These are phyloP conservation scores for Sarcophaga caerulescens DNA, from an alignment of 2,888 invertebrate species.

Conservation along the genomic window DNA sequence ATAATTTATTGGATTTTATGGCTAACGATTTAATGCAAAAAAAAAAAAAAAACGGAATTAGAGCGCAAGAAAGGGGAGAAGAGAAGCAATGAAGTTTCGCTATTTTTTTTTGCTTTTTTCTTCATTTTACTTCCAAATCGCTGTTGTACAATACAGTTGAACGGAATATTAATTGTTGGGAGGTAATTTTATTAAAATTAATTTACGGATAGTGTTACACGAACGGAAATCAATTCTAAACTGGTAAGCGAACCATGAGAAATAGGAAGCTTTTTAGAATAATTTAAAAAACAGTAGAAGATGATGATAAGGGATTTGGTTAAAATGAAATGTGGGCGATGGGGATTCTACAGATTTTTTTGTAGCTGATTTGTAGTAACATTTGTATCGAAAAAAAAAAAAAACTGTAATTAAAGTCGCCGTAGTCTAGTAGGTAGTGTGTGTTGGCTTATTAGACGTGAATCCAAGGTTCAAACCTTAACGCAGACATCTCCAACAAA, in stretches of 20 bases:
- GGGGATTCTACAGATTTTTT: too few relatives aligned
- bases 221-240: constrained; percentile 15
- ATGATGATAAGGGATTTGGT: too few relatives aligned
- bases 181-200: constrained; percentile 57
- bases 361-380: too few relatives aligned
- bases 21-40: constrained; percentile 45
- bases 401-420: too few relatives aligned
- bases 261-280: constrained; percentile 27
- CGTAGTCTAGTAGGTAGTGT: too few relatives aligned
- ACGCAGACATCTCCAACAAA: too few relatives aligned
- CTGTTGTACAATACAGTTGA: constrained; percentile 22
- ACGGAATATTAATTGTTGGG: constrained; percentile 54
- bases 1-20: constrained; percentile 64
- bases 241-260: constrained; percentile 20
- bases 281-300: background rate
- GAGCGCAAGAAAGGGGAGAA: constrained; percentile 10
- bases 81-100: background rate
- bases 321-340: too few relatives aligned
- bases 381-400: too few relatives aligned
- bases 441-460: too few relatives aligned
- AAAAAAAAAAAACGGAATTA: constrained; percentile 18
- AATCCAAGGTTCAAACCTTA: too few relatives aligned
- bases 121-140: constrained; percentile 12
- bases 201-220: constrained; percentile 43
- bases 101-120: background rate